These are phyloP conservation scores for Oncopodura yosiiana DNA, from an alignment of 1,140 invertebrate genomes.

Conservation along the genomic window DNA sequence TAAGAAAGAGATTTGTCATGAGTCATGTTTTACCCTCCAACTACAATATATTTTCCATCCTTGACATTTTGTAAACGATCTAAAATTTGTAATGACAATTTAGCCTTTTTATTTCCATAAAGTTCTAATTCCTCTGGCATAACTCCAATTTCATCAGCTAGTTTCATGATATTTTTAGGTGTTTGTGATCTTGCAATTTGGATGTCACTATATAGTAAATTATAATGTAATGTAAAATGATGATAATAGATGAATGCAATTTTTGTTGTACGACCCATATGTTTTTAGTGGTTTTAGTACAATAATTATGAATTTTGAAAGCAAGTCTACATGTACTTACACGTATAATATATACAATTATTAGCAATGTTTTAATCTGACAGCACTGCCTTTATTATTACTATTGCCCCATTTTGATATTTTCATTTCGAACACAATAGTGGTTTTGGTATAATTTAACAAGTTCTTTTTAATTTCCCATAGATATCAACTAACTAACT, in stretches of 20 bases:
- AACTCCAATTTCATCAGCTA: constrained; percentile 81
- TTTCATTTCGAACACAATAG: too few relatives aligned
- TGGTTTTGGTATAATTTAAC: too few relatives aligned
- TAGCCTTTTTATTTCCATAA: constrained; percentile 92
- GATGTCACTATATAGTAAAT: constrained; percentile 58
- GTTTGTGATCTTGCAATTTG: constrained; percentile 74
- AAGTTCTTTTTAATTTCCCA: too few relatives aligned
- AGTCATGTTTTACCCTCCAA: constrained; percentile 63
- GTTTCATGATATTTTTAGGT: constrained; percentile 67
- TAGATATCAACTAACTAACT: too few relatives aligned
- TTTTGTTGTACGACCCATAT: neutral
- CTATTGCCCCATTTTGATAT: too few relatives aligned
- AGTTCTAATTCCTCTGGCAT: constrained; percentile 67
- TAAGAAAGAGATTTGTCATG: constrained; percentile 21
- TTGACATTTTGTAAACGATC: constrained; percentile 58
- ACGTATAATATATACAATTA: too few relatives aligned
- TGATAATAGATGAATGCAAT: neutral
- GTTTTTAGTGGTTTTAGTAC: neutral
- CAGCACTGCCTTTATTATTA: too few relatives aligned
- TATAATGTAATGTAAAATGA: neutral
- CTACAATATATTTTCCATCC: constrained; percentile 87
- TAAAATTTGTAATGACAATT: constrained; percentile 75
- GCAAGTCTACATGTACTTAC: too few relatives aligned
- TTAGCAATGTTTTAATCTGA: too few relatives aligned
- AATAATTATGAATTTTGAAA: neutral